These are phyloP conservation scores for Corythoichthys intestinalis DNA, from an alignment of 2,113 vertebrate species.

Conservation along the genomic window DNA sequence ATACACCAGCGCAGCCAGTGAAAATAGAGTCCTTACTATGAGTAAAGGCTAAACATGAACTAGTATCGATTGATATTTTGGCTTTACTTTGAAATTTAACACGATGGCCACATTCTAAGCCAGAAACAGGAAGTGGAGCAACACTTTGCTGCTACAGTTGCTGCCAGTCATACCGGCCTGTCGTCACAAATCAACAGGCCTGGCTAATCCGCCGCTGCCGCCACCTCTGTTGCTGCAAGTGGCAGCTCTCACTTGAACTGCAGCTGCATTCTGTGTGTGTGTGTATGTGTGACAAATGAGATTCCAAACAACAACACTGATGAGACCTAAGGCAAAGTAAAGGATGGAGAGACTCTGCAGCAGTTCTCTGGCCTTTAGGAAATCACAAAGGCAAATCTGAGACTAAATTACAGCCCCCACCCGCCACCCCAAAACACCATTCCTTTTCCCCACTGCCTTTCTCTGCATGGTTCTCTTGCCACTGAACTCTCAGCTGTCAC, in stretches of 20 bases:
- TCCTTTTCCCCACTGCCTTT: constrained; percentile 18
- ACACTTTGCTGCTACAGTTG: constrained; percentile 73
- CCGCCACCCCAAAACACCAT: constrained; percentile 29
- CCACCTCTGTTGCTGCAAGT: constrained; percentile 79
- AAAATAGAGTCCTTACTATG: neutral
- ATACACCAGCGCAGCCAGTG: neutral
- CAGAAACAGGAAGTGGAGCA: constrained; percentile 24
- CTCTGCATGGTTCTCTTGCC: constrained; percentile 1
- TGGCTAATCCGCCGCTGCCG: constrained; percentile 61
- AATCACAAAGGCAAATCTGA: constrained; percentile 62
- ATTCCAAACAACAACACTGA: constrained; percentile 80
- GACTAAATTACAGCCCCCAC: constrained; percentile 33
- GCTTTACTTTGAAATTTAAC: neutral
- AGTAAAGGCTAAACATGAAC: neutral
- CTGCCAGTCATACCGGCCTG: constrained; percentile 80
- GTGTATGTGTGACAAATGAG: constrained; percentile 70
- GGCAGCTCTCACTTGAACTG: constrained; percentile 79
- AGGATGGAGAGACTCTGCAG: constrained; percentile 60
- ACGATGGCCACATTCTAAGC: neutral
- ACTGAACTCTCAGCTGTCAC: constrained; percentile 44
- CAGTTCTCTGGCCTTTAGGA: constrained; percentile 75
- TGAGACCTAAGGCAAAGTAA: constrained; percentile 72
- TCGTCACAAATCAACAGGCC: constrained; percentile 59
- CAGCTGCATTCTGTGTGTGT: constrained; percentile 43
- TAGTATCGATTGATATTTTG: neutral